Conservation (phyloP, 2,888 invertebrate species). For the Phaonia tiefii region DNA sequence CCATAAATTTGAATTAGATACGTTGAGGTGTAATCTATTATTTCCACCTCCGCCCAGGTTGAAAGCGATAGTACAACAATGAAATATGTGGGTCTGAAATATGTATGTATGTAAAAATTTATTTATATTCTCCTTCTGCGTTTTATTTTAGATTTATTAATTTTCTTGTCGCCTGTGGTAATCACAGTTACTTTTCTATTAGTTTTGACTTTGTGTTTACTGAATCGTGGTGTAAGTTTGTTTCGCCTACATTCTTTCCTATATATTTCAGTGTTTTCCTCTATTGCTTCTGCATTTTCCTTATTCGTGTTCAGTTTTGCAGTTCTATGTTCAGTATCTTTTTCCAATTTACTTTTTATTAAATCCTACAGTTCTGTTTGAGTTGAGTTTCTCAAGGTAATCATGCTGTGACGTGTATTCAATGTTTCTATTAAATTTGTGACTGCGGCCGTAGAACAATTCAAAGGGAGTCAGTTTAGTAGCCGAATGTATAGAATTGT, state of each 20-base stretch:
- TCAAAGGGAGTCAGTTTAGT: slow-evolving; percentile 53
- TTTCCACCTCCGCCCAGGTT: neutral
- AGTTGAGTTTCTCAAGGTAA: too few relatives aligned
- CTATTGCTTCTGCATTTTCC: slow-evolving; percentile 6
- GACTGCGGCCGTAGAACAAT: slow-evolving; percentile 47
- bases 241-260: neutral
- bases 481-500: slow-evolving; percentile 52
- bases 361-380: slow-evolving; percentile 38
- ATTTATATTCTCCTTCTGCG: neutral
- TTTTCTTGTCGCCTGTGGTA: slow-evolving; percentile 1
- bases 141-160: slow-evolving; percentile 14
- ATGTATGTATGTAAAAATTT: neutral
- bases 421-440: too few relatives aligned
- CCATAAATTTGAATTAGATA: neutral
- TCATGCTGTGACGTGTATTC: too few relatives aligned
- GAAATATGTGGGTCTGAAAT: neutral
- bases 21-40: slow-evolving; percentile 5
- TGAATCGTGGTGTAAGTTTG: slow-evolving; percentile 3
- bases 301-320: neutral
- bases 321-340: slow-evolving; percentile 23
- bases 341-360: slow-evolving; percentile 40
- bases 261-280: neutral
- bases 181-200: neutral
- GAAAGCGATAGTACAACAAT: neutral
- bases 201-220: neutral